Evolutionary conservation across 2,888 invertebrate species (phyloP), one percentile per base, ranked within the genome.

Genomic region (Ormyrus pomaceus): DNA sequence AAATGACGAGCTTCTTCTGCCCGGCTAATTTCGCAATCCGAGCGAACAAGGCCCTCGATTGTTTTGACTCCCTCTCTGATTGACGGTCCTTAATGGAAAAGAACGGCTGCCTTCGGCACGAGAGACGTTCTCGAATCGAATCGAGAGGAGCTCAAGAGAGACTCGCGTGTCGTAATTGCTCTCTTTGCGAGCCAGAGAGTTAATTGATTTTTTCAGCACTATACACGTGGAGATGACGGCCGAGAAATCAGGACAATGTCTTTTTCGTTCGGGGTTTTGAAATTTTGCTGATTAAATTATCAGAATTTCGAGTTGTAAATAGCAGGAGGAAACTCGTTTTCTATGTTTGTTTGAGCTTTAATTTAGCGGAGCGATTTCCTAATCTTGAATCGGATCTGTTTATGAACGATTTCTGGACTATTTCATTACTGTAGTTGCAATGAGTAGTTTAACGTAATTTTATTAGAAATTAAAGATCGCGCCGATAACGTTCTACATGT

Each of bases 201-300:
- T 80, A 73, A 80, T 80, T 80, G 80, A 73, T 72, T 80, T 80
- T 80, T 80, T 77, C 51, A 65, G 58, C 51, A 50, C 34, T 56
- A 68, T 62, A 69, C 19, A 50, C 51, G 69, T 10, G 46, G 3
- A 11, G 45, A 34, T 62, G 51, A 66, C 51, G 58, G 8, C 53
- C 13, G 58, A n/a, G 13, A 19, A 19, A 58, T 58, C 9, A 2
- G 58, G 58, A 58, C n/a, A 11, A 13, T 34, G 34, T 34, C 34
- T 34, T 34, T 34, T 34, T 4, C 34, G 34, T 34, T 34, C 34
- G 34, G 4, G 34, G 4, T 3, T 4, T 34, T 34, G 34, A 34
- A 34, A 34, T 34, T 34, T 34, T 34, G 34, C 34, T 34, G 34
- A 34, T 34, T 34, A 4, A 34, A 34, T 34, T 34, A 34, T 34